phyloP scores from a whole-genome alignment of 35 echinoderm and acorn worm species.

The Heliocidaris erythrogramma region DNA sequence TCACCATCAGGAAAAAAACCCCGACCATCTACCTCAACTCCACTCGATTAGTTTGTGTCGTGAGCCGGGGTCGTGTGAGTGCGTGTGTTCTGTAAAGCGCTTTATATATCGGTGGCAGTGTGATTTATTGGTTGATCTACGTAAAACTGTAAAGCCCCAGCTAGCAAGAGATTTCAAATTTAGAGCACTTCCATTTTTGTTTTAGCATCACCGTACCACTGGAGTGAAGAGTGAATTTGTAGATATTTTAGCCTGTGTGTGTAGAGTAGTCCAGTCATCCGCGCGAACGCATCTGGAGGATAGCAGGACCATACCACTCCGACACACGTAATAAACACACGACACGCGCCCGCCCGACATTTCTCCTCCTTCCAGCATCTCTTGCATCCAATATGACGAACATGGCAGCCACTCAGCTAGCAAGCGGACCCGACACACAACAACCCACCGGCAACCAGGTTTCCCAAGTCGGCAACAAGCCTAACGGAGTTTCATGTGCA shows the following conservation, averaged over 20 bases:
- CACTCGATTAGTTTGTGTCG: constrained; percentile 38
- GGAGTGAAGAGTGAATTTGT: background rate
- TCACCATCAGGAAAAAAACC: background rate
- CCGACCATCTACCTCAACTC: background rate
- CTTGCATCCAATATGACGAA: constrained; percentile 69
- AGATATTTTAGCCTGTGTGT: constrained; percentile 22
- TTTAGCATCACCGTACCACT: constrained; percentile 22
- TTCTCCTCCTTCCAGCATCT: constrained; percentile 15
- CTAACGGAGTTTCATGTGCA: constrained; percentile 70
- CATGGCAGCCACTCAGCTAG: constrained; percentile 86
- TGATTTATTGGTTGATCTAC: constrained; percentile 35
- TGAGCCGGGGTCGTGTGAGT: constrained; percentile 26
- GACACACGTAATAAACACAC: background rate
- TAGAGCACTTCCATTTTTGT: constrained; percentile 30
- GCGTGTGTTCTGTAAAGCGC: constrained; percentile 29
- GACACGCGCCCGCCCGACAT: background rate
- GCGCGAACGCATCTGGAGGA: background rate
- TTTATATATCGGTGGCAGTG: constrained; percentile 20
- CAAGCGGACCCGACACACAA: constrained; percentile 65
- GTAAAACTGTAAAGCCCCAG: constrained; percentile 21
- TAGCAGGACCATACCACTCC: background rate
- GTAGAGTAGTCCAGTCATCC: constrained; percentile 9
- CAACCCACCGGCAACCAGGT: constrained; percentile 63
- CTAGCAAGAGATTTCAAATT: constrained; percentile 26
- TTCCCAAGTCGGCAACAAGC: constrained; percentile 53